Base-by-base conservation (phyloP, 2,888 invertebrate species). In the Deilephila elpenor region DNA sequence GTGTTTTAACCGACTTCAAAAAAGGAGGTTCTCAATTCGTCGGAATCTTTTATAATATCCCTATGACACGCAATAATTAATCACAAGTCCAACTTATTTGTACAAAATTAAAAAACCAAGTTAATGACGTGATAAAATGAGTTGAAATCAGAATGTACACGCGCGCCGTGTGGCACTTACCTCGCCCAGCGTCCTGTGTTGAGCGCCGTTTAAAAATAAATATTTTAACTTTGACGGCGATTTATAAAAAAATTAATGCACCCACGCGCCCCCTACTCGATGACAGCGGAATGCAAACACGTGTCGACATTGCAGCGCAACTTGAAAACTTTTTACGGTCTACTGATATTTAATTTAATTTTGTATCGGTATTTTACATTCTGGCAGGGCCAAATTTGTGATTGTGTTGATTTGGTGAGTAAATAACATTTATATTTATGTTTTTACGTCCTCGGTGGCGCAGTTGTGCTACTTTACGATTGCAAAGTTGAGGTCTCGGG, bases 251-350 rank as follows among this genome's bases (percentile, higher is more conserved):
- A 83, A 84, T 80, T 80, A 83, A 85, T 81, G 81, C 76, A 67
- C 78, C 75, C 79, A 77, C 79, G 78, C 82, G 79, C 82, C 78
- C 76, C 76, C 79, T 80, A 78, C 78, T 87, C 88, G 89, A 89
- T 89, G 90, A 90, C 89, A 88, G 87, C 79, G 72, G 82, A 75
- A 83, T 78, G 86, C 86, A 89, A 90, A 90, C 88, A 89, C 85
- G 84, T 85, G 87, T 83, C 80, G 74, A 44, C 14, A 17, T 1
- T 67, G 20, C 73, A 32, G 14, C 53, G 53, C 53, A 53, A 53
- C 11, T 59, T 29, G 29, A 51, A 67, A 67, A 44, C 67, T 67
- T 67, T 67, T 44, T 20, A n/a, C 20, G 14, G 17, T 17, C 32
- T 32, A 32, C 17, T 53, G 53, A 53, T 53, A 17, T 60, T 60